Evolutionary conservation across 1,140 invertebrate genomes (phyloP).

Genomic region (Hormaphis cornu): DNA sequence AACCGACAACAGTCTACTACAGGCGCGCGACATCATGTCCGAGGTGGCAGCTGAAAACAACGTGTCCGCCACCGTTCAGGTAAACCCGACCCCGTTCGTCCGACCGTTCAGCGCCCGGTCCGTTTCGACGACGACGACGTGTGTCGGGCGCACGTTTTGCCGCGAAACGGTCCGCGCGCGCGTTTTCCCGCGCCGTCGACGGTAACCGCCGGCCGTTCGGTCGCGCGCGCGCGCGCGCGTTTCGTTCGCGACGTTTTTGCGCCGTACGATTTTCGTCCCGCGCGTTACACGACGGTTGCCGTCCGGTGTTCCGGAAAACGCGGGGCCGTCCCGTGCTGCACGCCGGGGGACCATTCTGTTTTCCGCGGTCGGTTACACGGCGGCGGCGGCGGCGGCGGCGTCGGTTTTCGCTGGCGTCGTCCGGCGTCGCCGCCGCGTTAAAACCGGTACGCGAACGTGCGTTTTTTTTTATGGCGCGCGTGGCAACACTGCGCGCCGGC

Average conservation of each 20-base stretch:
- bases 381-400: too few species aligned
- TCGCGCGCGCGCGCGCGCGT: background rate
- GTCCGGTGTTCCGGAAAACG: too few species aligned
- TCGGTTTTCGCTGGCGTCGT: too few species aligned
- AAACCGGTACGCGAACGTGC: background rate
- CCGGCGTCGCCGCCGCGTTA: background rate
- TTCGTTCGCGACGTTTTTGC: background rate
- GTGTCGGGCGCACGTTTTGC: background rate
- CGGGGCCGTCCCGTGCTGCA: too few species aligned
- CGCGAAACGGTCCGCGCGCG: background rate
- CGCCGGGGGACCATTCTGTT: too few species aligned
- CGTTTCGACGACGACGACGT: too few species aligned
- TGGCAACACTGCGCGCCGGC: background rate
- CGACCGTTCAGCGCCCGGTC: too few species aligned
- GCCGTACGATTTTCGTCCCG: background rate
- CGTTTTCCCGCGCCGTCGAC: background rate
- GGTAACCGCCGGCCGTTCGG: background rate
- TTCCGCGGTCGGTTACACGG: too few species aligned
- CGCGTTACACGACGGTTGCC: too few species aligned
- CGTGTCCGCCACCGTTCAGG: background rate
- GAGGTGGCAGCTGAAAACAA: slow-evolving; percentile 18
- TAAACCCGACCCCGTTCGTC: too few species aligned
- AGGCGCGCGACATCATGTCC: too few species aligned
- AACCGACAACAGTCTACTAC: too few species aligned
- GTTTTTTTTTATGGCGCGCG: background rate